Evolutionary conservation across 2,888 invertebrate genomes (phyloP).

Genomic region (Heliconius cydno): DNA sequence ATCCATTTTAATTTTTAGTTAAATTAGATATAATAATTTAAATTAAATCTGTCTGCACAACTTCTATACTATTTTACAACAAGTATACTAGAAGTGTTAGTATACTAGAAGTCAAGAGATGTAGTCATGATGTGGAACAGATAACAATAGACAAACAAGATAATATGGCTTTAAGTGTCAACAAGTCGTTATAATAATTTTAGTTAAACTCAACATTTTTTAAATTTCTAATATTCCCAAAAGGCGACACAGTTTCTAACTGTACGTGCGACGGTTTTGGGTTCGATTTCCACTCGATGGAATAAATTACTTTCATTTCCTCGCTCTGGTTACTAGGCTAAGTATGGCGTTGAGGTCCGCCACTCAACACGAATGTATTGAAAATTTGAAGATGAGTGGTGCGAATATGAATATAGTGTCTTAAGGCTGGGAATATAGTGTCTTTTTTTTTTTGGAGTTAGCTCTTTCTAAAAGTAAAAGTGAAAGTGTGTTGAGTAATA

Average conservation of each 20-base stretch:
- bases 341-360: no score
- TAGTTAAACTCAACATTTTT: neutral
- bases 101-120: neutral
- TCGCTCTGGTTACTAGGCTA: no score
- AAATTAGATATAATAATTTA: neutral
- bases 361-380: no score
- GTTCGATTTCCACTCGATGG: neutral
- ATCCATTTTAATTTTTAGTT: neutral
- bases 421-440: no score
- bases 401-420: no score
- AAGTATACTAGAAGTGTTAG: neutral
- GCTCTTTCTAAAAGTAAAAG: no score
- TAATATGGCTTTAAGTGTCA: slow-evolving; percentile 13
- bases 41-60: neutral
- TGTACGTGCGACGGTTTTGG: no score
- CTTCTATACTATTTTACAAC: neutral
- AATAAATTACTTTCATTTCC: neutral
- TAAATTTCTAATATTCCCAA: neutral
- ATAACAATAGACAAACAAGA: slow-evolving; percentile 13
- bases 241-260: no score
- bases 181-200: neutral
- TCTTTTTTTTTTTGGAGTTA: no score
- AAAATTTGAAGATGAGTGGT: no score
- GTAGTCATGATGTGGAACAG: slow-evolving; percentile 1
- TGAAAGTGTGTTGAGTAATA: no score